These are phyloP conservation scores for Ochropleura leucogaster DNA, from an alignment of 2,888 invertebrate species.

Conservation along the genomic window DNA sequence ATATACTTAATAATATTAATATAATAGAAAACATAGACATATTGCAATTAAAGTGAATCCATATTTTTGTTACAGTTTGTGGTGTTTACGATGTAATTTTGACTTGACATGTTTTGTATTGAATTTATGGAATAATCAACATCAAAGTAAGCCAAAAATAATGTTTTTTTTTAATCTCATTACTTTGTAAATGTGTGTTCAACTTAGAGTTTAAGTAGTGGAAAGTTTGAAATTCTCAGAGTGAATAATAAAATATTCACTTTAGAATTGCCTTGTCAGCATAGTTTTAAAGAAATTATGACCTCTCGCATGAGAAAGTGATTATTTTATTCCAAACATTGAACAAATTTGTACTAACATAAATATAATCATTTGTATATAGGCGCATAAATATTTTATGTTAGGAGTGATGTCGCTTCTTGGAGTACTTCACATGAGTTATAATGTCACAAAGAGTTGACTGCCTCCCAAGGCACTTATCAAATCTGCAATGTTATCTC, in stretches of 20 bases:
- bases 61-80: constrained; percentile 74
- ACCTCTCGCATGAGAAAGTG: constrained; percentile 79
- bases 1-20: constrained; percentile 44
- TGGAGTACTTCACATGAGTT: constrained; percentile 68
- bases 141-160: constrained; percentile 87
- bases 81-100: constrained; percentile 68
- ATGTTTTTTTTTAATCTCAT: constrained; percentile 75
- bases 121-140: constrained; percentile 73
- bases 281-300: constrained; percentile 77
- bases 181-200: constrained; percentile 87
- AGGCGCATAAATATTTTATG: constrained; percentile 67
- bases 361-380: constrained; percentile 73
- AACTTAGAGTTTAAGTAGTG: constrained; percentile 85
- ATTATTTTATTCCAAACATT: constrained; percentile 85
- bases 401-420: constrained; percentile 71
- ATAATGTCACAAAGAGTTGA: constrained; percentile 62
- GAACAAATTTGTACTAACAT: constrained; percentile 81
- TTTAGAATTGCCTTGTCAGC: constrained; percentile 78
- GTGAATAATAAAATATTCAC: constrained; percentile 73
- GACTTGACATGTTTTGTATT: constrained; percentile 71
- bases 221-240: constrained; percentile 75
- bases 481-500: constrained; percentile 53
- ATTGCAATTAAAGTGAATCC: constrained; percentile 63
- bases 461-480: constrained; percentile 47
- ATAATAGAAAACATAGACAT: constrained; percentile 56